A percentile compares a stretch with the other conserved stretches of the same genome.
Evolutionary conservation across 2,797 vertebrate genomes (phyloP).

Genomic region (Gymnopithys bicolor): DNA sequence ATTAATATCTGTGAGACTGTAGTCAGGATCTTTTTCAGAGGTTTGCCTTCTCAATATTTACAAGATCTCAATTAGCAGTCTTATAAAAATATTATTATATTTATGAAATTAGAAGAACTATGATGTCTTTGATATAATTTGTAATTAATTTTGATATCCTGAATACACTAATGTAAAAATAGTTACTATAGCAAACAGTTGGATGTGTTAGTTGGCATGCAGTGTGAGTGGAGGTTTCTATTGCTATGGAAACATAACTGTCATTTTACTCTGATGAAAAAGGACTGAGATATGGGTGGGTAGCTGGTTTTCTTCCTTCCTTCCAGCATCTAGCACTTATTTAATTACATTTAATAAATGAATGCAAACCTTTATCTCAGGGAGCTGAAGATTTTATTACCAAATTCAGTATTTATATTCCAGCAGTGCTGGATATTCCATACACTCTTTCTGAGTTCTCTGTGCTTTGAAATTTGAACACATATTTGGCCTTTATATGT

Average conservation of each 20-base stretch:
- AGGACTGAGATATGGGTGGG: neutral
- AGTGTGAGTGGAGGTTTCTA: conserved; percentile 26
- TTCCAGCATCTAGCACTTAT: neutral
- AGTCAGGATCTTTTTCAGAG: neutral
- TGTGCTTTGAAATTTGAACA: neutral
- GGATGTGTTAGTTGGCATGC: conserved; percentile 64
- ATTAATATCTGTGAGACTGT: neutral
- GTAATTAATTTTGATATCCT: conserved; percentile 46
- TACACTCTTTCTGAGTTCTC: neutral
- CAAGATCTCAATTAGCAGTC: neutral
- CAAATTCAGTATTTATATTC: neutral
- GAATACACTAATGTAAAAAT: neutral
- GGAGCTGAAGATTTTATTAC: neutral
- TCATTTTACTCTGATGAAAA: conserved; percentile 39
- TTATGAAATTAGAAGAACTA: neutral
- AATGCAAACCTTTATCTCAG: neutral
- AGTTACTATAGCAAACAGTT: conserved; percentile 65
- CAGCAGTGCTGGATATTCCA: neutral
- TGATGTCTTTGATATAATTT: neutral
- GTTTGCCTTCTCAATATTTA: neutral
- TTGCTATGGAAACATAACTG: conserved; percentile 74
- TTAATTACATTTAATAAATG: neutral
- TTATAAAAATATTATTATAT: neutral
- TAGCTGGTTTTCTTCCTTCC: neutral
- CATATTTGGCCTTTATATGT: accelerated